These are phyloP conservation scores for Rhabdomys dilectus DNA, from an alignment of 2,113 vertebrate species.

Conservation along the genomic window DNA sequence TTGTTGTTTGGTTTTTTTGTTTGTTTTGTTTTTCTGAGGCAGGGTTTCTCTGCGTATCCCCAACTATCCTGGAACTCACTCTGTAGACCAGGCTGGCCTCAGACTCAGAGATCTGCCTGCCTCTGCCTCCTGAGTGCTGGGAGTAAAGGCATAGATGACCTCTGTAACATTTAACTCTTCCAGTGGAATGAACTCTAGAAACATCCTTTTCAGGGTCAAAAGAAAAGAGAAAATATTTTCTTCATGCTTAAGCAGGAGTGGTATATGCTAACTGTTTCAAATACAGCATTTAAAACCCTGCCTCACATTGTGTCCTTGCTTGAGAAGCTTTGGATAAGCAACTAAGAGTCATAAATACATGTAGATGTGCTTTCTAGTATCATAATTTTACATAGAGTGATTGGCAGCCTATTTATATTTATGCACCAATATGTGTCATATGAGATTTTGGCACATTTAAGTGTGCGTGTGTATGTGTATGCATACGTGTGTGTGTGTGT, in stretches of 20 bases:
- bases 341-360: conserved; percentile 28
- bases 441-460: background rate
- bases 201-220: conserved; percentile 35
- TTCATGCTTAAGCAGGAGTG: background rate
- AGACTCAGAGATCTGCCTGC: no score
- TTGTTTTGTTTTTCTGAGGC: no score
- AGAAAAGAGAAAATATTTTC: conserved; percentile 30
- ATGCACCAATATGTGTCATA: background rate
- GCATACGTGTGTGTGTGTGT: no score
- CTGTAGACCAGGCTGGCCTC: no score
- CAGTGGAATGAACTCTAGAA: background rate
- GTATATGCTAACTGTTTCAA: background rate
- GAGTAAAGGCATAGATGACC: no score
- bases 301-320: background rate
- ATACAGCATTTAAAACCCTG: background rate
- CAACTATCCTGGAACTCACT: no score
- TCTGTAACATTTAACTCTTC: background rate
- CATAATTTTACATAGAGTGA: background rate
- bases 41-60: no score
- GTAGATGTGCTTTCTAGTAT: conserved; percentile 5
- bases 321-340: conserved; percentile 22
- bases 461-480: no score
- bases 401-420: background rate
- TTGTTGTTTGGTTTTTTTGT: no score
- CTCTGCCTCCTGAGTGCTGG: no score